phyloP scores from a whole-genome alignment of 2,797 vertebrate genomes.

The Pipistrellus pipistrellus region DNA sequence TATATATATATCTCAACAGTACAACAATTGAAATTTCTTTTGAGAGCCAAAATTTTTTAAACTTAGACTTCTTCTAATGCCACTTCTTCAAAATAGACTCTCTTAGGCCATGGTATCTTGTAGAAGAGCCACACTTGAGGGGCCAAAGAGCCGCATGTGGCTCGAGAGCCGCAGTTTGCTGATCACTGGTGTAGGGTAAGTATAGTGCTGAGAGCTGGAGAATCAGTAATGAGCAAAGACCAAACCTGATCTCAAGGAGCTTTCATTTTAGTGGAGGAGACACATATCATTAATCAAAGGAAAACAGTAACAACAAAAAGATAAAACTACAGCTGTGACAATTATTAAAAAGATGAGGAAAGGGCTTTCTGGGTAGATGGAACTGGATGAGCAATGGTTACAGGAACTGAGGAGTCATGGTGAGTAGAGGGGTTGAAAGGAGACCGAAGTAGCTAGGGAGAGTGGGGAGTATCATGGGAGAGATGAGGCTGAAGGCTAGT shows the following conservation, averaged over 20 bases:
- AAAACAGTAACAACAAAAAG: not conserved
- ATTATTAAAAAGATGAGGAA: not conserved
- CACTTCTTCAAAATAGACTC: too few species aligned
- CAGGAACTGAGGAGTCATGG: not conserved
- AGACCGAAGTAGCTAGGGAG: not conserved
- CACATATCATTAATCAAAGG: not conserved
- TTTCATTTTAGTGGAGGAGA: not conserved
- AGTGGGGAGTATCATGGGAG: not conserved
- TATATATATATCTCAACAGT: too few species aligned
- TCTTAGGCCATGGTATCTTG: too few species aligned
- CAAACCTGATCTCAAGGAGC: not conserved
- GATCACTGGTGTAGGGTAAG: not conserved
- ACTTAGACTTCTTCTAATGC: too few species aligned
- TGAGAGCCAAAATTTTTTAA: too few species aligned
- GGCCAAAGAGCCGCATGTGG: too few species aligned
- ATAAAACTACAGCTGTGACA: not conserved
- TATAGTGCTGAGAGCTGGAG: not conserved
- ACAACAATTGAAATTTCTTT: too few species aligned
- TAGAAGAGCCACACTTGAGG: too few species aligned
- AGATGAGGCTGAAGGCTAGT: not conserved
- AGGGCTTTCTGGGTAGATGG: not conserved
- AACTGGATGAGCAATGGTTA: not conserved
- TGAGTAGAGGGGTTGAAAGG: not conserved
- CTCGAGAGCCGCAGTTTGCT: too few species aligned
- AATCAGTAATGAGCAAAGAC: not conserved